Conservation (phyloP, 2,888 invertebrate species). For the Noctua comes region DNA sequence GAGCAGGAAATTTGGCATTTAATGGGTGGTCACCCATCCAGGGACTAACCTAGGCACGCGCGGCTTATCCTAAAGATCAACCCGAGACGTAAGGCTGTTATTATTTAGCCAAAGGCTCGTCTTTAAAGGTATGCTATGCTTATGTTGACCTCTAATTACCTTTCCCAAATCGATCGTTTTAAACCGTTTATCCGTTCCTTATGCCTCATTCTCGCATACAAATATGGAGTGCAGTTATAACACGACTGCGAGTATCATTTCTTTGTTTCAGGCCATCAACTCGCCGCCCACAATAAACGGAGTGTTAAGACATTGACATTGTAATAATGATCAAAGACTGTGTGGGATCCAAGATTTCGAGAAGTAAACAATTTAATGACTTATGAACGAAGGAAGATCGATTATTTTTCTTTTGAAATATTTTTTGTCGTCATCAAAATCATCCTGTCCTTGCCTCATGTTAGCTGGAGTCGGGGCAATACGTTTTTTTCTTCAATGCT, state of each 20-base stretch:
- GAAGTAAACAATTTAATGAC: slow-evolving; percentile 49
- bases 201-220: neutral
- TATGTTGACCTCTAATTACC: neutral
- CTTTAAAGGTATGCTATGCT: neutral
- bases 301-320: slow-evolving; percentile 42
- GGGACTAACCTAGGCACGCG: too few relatives aligned
- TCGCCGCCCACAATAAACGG: slow-evolving; percentile 31
- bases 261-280: slow-evolving; percentile 51
- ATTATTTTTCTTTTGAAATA: neutral
- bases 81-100: neutral
- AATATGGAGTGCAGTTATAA: neutral
- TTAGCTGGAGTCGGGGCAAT: neutral
- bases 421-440: neutral
- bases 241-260: slow-evolving; percentile 7
- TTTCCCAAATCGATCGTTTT: neutral
- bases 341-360: slow-evolving; percentile 33
- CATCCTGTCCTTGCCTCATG: too few relatives aligned
- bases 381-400: neutral
- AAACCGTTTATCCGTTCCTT: neutral
- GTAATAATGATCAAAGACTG: slow-evolving; percentile 30
- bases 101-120: neutral
- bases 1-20: neutral
- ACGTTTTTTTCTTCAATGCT: neutral
- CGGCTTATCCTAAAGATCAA: neutral
- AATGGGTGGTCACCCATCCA: neutral